Percentiles rank a stretch among this genome's conserved stretches.
phyloP scores from a whole-genome alignment of 1,140 invertebrate species.

The Chrysomallon squamiferum region DNA sequence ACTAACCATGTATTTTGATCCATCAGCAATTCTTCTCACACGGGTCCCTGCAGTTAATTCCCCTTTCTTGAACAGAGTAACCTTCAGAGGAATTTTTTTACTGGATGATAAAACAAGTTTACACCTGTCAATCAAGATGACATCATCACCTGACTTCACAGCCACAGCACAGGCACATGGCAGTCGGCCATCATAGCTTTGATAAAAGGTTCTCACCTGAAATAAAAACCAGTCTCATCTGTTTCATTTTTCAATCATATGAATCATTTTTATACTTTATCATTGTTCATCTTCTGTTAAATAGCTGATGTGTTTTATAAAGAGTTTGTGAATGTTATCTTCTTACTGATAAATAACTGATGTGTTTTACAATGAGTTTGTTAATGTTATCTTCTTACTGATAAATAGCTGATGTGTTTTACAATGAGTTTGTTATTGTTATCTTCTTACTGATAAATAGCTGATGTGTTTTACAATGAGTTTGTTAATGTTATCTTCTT shows the following conservation, averaged over 20 bases:
- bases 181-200: slow-evolving; percentile 11
- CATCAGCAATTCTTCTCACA: slow-evolving; percentile 42
- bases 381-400: no score
- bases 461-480: no score
- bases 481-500: no score
- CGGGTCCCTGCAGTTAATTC: slow-evolving; percentile 41
- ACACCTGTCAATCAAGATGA: slow-evolving; percentile 54
- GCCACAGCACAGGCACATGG: slow-evolving; percentile 57
- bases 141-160: slow-evolving; percentile 50
- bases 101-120: slow-evolving; percentile 1
- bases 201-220: slow-evolving; percentile 27
- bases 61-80: slow-evolving; percentile 49
- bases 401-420: no score
- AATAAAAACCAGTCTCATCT: background rate
- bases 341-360: no score
- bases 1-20: slow-evolving; percentile 37
- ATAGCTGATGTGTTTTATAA: no score
- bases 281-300: no score
- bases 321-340: no score
- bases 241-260: background rate
- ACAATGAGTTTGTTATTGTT: no score
- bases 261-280: no score
- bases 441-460: no score
- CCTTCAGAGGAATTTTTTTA: slow-evolving; percentile 2
- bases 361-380: no score